phyloP scores from a whole-genome alignment of 2,888 invertebrate genomes.

The Xanthorhoe designata region DNA sequence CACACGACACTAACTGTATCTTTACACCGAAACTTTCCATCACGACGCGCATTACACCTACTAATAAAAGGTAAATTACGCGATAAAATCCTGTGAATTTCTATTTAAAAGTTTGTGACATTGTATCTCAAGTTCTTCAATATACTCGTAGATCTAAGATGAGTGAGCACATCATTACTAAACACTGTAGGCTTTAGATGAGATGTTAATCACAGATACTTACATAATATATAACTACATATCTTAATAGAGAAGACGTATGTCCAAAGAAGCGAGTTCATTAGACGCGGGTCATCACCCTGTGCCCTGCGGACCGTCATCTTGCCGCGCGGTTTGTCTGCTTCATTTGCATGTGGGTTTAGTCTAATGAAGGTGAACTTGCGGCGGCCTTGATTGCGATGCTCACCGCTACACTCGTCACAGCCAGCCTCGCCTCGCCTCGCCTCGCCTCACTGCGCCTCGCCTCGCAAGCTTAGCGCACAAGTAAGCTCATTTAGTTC shows the following conservation, averaged over 20 bases:
- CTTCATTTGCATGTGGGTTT: slow-evolving; percentile 1
- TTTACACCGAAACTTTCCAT: no score
- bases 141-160: not conserved
- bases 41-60: no score
- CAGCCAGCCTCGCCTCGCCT: not conserved
- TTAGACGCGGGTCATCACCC: not conserved
- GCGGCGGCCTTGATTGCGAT: not conserved
- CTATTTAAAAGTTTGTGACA: not conserved
- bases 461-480: not conserved
- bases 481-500: not conserved
- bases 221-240: not conserved
- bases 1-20: no score
- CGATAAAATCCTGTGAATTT: no score
- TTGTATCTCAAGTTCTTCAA: not conserved
- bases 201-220: not conserved
- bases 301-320: not conserved
- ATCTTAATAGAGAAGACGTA: not conserved
- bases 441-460: not conserved
- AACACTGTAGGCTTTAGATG: not conserved
- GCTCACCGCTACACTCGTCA: not conserved
- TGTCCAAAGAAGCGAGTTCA: not conserved
- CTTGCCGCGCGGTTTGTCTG: not conserved
- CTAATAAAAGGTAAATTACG: no score
- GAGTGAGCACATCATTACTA: not conserved
- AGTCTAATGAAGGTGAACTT: slow-evolving; percentile 1